Percentiles rank a stretch among this genome's conserved stretches.
phyloP scores from a whole-genome alignment of 2,113 vertebrate genomes.

The Seriola rivoliana region DNA sequence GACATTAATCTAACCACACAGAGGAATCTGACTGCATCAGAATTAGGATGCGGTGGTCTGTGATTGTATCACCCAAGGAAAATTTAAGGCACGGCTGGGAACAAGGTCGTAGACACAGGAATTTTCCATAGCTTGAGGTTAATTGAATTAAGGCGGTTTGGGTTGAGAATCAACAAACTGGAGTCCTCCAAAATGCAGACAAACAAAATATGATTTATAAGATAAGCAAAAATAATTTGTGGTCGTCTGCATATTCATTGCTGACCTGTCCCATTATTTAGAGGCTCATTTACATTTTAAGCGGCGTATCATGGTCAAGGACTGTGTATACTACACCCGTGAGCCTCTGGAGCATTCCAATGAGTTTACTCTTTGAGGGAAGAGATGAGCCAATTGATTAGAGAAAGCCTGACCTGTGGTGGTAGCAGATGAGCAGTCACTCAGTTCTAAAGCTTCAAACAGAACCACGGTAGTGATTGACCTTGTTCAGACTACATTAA shows the following conservation, averaged over 20 bases:
- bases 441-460: constrained; percentile 47
- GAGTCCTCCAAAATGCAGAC: constrained; percentile 62
- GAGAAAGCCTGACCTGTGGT: constrained; percentile 63
- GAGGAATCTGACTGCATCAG: neutral
- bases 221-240: constrained; percentile 71
- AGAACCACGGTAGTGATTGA: constrained; percentile 42
- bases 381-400: constrained; percentile 73
- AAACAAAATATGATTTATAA: constrained; percentile 69
- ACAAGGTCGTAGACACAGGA: constrained; percentile 15
- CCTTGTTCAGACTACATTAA: constrained; percentile 65
- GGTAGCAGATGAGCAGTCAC: constrained; percentile 55
- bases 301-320: constrained; percentile 79
- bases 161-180: constrained; percentile 33
- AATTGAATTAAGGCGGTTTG: constrained; percentile 24
- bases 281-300: constrained; percentile 79
- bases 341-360: constrained; percentile 74
- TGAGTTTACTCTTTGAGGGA: constrained; percentile 70
- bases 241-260: constrained; percentile 75
- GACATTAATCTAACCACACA: constrained; percentile 10
- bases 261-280: constrained; percentile 76
- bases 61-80: constrained; percentile 18
- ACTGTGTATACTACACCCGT: constrained; percentile 73
- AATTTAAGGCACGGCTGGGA: neutral
- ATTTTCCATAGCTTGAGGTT: constrained; percentile 9
- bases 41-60: neutral